Conservation (phyloP, 2,888 invertebrate genomes). For the Volucella inflata region DNA sequence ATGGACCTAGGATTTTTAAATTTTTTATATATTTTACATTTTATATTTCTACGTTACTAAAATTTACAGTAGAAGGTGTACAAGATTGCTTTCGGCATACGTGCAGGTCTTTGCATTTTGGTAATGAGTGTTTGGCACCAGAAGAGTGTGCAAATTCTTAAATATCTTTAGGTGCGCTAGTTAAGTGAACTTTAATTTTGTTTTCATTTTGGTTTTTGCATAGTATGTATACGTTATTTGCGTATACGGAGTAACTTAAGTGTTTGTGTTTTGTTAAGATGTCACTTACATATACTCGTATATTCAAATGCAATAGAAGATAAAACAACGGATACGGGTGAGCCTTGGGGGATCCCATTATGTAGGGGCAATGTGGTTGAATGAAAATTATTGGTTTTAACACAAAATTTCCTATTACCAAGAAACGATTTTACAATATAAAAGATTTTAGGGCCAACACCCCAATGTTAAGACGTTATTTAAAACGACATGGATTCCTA, state of each 20-base stretch:
- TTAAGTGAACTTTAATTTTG: neutral
- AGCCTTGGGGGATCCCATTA: conserved; percentile 12
- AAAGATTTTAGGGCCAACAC: conserved; percentile 5
- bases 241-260: conserved; percentile 19
- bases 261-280: conserved; percentile 8
- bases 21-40: no score
- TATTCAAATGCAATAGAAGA: conserved; percentile 4
- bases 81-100: neutral
- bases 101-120: neutral
- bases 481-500: neutral
- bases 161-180: conserved; percentile 26
- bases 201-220: neutral
- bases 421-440: conserved; percentile 9
- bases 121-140: neutral
- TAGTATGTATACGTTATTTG: conserved; percentile 11
- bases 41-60: no score
- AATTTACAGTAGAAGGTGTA: no score
- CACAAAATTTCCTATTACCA: conserved; percentile 9
- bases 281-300: neutral
- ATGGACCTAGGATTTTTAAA: no score
- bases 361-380: conserved; percentile 6
- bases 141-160: neutral
- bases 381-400: conserved; percentile 7
- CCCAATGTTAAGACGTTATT: no score
- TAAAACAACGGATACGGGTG: conserved; percentile 9